Evolutionary conservation across 37 sponge, comb jelly and placozoan genomes (phyloP), one percentile per base, ranked within the genome.

Genomic region (Aplysina aerophoba): DNA sequence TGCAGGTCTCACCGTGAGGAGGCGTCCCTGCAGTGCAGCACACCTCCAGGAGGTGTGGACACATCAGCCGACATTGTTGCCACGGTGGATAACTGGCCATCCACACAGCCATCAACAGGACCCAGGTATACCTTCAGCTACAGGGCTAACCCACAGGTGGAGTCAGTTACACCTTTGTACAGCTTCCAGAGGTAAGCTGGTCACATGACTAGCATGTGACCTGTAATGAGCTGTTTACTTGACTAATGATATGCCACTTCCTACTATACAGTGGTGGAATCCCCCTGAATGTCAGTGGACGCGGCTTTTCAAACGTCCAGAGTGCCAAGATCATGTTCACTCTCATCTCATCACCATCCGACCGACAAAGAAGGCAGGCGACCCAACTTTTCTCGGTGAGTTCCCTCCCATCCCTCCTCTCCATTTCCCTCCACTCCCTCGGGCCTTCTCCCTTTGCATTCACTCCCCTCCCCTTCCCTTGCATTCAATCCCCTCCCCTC

Each of bases 251-350:
- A 3, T 44, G 3, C 50, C 8, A 8, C 50, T 44, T 8, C 50
- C 8, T 44, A 11, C 50, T n/a, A n/a, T 44, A 8, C 50, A 75
- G 78, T 17, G 78, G 78, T 75, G 78, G 78, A 15, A 75, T 75
- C 24, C 54, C 44, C 21, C 6, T 75, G 24, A 40, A 0, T 17
- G 78, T 50, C 38, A 37, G 2, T 41, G 78, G 78, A 1, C 16
- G 1, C 6, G 54, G 78, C 37, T 50, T 75, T 75, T 39, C 37
- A 15, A 19, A 17, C 24, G 78, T 75, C 25, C 78, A 75, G 11
- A 75, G 6, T 39, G 38, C 78, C 19, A 15, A 22, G 3, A 36
- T 75, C 12, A 4, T 41, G 6, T 75, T 75, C 25, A 17, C 25
- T 20, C 53, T n/a, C 22, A 40, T 24, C 20, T 8, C 3, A 44